phyloP scores from a whole-genome alignment of 2,888 invertebrate genomes.

The Deilephila elpenor region DNA sequence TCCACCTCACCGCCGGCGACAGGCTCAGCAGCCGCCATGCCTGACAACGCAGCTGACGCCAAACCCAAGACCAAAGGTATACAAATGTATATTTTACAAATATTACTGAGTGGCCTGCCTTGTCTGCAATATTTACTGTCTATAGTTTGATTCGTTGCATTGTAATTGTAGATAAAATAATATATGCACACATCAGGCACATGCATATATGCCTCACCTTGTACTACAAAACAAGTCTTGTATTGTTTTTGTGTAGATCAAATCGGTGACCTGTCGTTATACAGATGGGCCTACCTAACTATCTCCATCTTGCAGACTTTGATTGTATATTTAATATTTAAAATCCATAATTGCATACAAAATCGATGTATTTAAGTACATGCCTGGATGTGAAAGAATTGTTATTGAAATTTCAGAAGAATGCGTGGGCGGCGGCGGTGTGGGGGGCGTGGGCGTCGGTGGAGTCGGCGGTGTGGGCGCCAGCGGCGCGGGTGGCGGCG shows the following conservation, averaged over 20 bases:
- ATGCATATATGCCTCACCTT: too few relatives aligned
- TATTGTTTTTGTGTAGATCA: too few relatives aligned
- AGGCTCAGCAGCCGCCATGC: slow-evolving; percentile 74
- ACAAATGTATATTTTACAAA: not conserved
- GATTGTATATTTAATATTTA: too few relatives aligned
- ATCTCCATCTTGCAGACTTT: too few relatives aligned
- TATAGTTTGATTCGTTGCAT: too few relatives aligned
- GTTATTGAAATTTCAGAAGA: slow-evolving; percentile 55
- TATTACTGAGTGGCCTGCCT: too few relatives aligned
- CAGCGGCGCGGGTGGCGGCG: slow-evolving; percentile 67
- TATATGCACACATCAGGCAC: too few relatives aligned
- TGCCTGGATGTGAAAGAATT: not conserved
- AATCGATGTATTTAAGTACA: not conserved
- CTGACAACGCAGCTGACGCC: slow-evolving; percentile 75
- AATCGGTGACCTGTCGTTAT: too few relatives aligned
- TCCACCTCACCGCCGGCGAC: slow-evolving; percentile 80
- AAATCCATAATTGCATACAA: not conserved
- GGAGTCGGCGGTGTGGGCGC: slow-evolving; percentile 45
- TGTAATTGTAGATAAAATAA: too few relatives aligned
- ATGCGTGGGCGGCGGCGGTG: slow-evolving; percentile 56
- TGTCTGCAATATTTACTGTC: not conserved
- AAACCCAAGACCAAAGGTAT: slow-evolving; percentile 80
- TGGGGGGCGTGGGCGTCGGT: slow-evolving; percentile 56
- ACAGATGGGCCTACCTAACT: too few relatives aligned
- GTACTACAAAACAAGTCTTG: too few relatives aligned